A percentile compares a stretch with the other conserved stretches of the same genome.
phyloP scores from a whole-genome alignment of 1,140 invertebrate genomes.

The Lepidurus apus region DNA sequence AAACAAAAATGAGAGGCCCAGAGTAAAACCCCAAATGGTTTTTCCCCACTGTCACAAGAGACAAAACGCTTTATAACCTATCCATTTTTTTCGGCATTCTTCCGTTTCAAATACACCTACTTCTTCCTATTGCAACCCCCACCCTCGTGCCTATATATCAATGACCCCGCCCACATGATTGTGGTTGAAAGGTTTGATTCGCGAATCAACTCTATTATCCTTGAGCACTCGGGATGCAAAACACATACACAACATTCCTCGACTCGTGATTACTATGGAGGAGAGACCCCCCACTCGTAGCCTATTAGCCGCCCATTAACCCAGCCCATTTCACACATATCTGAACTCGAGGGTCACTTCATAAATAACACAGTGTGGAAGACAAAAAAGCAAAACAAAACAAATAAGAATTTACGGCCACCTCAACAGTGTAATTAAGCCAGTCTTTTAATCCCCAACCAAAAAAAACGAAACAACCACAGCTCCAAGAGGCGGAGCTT shows the following conservation, averaged over 20 bases:
- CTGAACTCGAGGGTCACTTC: not conserved
- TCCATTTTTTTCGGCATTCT: not conserved
- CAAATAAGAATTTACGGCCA: not conserved
- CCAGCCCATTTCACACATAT: not conserved
- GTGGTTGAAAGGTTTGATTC: not conserved
- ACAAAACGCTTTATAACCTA: not conserved
- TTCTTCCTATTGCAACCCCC: not conserved
- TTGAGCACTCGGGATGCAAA: not conserved
- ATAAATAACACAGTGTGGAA: not conserved
- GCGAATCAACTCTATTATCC: conserved; percentile 10
- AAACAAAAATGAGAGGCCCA: too few species aligned
- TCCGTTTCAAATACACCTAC: not conserved
- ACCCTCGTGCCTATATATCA: not conserved
- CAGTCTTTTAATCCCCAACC: not conserved
- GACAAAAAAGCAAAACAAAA: not conserved
- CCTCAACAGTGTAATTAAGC: not conserved
- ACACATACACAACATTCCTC: conserved; percentile 6
- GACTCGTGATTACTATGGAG: not conserved
- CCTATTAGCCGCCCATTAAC: conserved; percentile 14
- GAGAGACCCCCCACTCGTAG: not conserved
- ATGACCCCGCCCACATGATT: not conserved
- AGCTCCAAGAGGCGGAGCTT: not conserved
- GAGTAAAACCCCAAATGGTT: too few species aligned
- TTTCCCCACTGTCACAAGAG: not conserved
- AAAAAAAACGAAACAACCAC: not conserved